Conservation (phyloP, 2,888 invertebrate species). For the Selenia dentaria region DNA sequence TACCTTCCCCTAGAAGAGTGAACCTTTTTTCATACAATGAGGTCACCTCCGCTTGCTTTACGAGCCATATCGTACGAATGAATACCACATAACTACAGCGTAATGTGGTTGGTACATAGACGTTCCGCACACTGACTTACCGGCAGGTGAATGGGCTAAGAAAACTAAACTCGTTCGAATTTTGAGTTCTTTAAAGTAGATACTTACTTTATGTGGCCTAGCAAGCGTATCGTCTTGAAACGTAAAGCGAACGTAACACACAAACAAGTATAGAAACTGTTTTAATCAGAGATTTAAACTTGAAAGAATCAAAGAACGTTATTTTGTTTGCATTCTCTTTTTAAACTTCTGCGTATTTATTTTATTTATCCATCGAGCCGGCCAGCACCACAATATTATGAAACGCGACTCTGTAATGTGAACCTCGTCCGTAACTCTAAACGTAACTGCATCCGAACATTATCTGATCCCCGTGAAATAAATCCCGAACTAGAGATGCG, state of each 20-base stretch:
- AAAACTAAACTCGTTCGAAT: slow-evolving; percentile 41
- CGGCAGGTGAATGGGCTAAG: slow-evolving; percentile 55
- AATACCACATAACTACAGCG: slow-evolving; percentile 53
- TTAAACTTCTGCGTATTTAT: slow-evolving; percentile 38
- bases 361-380: slow-evolving; percentile 48
- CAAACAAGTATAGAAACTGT: no score
- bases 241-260: no score
- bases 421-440: slow-evolving; percentile 57
- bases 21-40: slow-evolving; percentile 67
- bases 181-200: no score
- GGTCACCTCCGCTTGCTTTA: slow-evolving; percentile 66
- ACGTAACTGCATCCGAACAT: slow-evolving; percentile 62
- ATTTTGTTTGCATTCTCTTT: slow-evolving; percentile 53
- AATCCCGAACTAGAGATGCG: slow-evolving; percentile 69
- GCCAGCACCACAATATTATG: slow-evolving; percentile 71
- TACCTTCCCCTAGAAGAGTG: slow-evolving; percentile 44
- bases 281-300: no score
- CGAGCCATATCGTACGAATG: slow-evolving; percentile 60
- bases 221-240: no score
- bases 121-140: slow-evolving; percentile 57
- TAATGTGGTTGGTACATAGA: slow-evolving; percentile 50
- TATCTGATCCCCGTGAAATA: slow-evolving; percentile 71
- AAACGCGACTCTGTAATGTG: slow-evolving; percentile 60
- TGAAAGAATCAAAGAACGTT: no score
- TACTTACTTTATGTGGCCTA: no score